Percentiles rank a stretch among this genome's conserved stretches.
Conservation (phyloP, 2,113 vertebrate species). For the Bucco capensis region DNA sequence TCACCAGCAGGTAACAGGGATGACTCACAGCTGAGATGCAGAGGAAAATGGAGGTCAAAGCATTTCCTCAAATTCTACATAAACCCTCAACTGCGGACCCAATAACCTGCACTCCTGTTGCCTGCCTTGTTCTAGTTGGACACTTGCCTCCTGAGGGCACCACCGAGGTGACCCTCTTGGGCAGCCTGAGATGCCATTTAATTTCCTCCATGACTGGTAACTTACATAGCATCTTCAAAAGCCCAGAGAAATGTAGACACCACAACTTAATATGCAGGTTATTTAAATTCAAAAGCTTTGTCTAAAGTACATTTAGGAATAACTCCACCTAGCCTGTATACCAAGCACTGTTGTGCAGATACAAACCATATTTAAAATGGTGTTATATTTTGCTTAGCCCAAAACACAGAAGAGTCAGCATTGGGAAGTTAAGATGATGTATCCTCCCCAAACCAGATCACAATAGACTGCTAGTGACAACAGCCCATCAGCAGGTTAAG, state of each 20-base stretch:
- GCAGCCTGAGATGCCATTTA: not conserved
- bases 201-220: not conserved
- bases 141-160: fast-evolving
- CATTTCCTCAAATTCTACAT: not conserved
- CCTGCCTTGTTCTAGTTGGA: not conserved
- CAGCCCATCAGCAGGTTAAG: not conserved
- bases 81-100: not conserved
- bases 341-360: not conserved
- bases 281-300: not conserved
- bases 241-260: not conserved
- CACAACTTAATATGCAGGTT: not conserved
- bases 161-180: not conserved
- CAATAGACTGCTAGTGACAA: not conserved
- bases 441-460: not conserved
- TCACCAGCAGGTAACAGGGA: not conserved
- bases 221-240: not conserved
- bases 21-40: not conserved
- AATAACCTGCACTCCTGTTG: not conserved
- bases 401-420: not conserved
- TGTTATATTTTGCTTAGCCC: not conserved
- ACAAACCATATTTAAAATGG: not conserved
- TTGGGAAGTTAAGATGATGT: not conserved
- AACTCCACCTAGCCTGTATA: not conserved
- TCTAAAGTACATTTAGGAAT: not conserved
- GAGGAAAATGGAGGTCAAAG: not conserved